Percentiles rank a stretch among this genome's conserved stretches.
Evolutionary conservation across 1,140 invertebrate genomes (phyloP).

Genomic region (Parasteatoda tepidariorum): DNA sequence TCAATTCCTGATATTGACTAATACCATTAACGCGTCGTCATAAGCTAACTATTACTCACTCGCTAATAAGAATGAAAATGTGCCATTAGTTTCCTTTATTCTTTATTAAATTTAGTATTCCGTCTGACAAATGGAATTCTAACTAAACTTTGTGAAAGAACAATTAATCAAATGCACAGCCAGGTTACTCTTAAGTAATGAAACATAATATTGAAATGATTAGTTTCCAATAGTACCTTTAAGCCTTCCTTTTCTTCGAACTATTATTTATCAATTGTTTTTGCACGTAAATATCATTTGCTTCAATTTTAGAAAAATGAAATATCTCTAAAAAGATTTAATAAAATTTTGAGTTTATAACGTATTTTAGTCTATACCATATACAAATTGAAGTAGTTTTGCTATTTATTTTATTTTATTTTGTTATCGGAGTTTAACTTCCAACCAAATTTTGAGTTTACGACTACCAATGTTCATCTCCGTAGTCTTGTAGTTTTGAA

Average conservation of each 20-base stretch:
- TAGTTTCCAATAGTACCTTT: not conserved
- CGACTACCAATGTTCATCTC: no score
- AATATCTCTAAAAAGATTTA: not conserved
- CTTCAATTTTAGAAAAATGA: not conserved
- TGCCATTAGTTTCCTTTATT: not conserved
- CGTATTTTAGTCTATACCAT: no score
- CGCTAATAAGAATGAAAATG: not conserved
- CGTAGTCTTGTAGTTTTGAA: no score
- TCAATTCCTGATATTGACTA: no score
- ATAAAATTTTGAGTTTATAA: no score
- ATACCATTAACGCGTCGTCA: not conserved
- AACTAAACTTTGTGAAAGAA: not conserved
- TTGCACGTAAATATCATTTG: not conserved
- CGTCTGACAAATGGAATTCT: not conserved
- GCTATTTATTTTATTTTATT: no score
- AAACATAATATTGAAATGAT: constrained; percentile 32
- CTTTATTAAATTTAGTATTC: not conserved
- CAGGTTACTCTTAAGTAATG: constrained; percentile 26
- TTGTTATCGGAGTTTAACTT: no score
- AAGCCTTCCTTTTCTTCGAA: not conserved
- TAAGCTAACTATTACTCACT: not conserved
- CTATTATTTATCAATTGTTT: not conserved
- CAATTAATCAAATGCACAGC: constrained; percentile 23
- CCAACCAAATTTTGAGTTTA: no score
- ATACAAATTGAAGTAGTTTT: no score